Base-by-base conservation (phyloP, 1,140 invertebrate species). In the Temnothorax longispinosus region DNA sequence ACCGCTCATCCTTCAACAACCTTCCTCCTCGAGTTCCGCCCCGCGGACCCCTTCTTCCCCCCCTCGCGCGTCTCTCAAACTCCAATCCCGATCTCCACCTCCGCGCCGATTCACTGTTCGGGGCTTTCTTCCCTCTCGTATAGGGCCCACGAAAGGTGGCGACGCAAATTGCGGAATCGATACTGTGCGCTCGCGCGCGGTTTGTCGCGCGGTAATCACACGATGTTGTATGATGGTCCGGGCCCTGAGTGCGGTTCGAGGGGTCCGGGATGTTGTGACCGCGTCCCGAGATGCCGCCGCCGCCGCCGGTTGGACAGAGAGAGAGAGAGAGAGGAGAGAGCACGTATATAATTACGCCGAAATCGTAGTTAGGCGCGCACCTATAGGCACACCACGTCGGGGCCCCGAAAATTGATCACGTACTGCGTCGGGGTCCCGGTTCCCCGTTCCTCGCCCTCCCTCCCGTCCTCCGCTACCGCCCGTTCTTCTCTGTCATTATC, bases 331-430 rank as follows among this genome's bases (percentile, higher is more conserved):
- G 35, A 50, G 67, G 72, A 86, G 76, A 88, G 71, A 76, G 88
- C 78, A 85, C 87, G 88, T 93, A 91, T 95, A 93, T 94, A 95
- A 95, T 95, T 95, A 95, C 91, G 94, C 91, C 94, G 91, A 94
- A 95, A 95, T 94, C 94, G 93, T 94, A 93, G 93, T 91, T 91
- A 91, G 89, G 81, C 84, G 87, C 84, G 88, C 86, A 91, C 87
- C 82, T 86, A 69, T 87, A 85, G 38, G 87, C 75, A 89, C 86
- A 81, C 87, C 87, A 90, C 86, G 69, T 75, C 76, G 86, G 89
- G 91, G 71, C 77, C 87, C 90, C 93, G 92, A 93, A 95, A 95
- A 95, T 95, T 95, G 94, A 95, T 95, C 95, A 95, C 95, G 94
- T 95, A 95, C 90, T 89, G 64, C 84, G 89, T 44, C 71, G 80